Evolutionary conservation across 2,797 vertebrate genomes (phyloP).

Genomic region (Luscinia megarhynchos): DNA sequence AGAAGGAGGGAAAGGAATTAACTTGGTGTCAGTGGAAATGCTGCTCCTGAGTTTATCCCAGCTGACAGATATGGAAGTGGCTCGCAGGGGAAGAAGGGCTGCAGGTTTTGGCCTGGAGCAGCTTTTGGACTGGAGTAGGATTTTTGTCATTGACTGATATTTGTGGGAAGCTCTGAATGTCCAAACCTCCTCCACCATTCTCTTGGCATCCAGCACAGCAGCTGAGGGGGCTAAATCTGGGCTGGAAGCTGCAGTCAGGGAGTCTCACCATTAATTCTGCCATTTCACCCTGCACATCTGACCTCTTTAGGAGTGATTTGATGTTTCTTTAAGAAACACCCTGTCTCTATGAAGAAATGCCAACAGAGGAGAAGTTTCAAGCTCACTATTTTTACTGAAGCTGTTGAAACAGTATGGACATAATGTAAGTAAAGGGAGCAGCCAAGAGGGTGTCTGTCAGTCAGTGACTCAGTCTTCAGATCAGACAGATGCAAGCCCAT

Average conservation of each 20-base stretch:
- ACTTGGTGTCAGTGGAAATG: not conserved
- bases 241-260: not conserved
- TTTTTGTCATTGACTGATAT: not conserved
- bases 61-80: not conserved
- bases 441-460: conserved; percentile 58
- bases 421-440: conserved; percentile 31
- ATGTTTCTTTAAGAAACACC: conserved; percentile 66
- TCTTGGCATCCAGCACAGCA: not conserved
- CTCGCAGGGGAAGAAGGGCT: not conserved
- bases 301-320: conserved; percentile 38
- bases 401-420: conserved; percentile 49
- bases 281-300: conserved; percentile 33
- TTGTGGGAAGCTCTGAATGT: not conserved
- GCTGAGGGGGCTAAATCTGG: not conserved
- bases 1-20: not conserved
- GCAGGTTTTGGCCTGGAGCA: not conserved
- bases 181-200: not conserved
- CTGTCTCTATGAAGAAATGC: conserved; percentile 57
- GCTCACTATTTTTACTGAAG: conserved; percentile 57
- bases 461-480: conserved; percentile 61
- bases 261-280: conserved; percentile 24
- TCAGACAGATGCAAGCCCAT: conserved; percentile 55
- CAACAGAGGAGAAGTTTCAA: conserved; percentile 54
- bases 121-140: not conserved
- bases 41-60: not conserved